These are phyloP conservation scores for Calliphora vomitoria DNA, from an alignment of 2,888 invertebrate genomes.

Conservation along the genomic window DNA sequence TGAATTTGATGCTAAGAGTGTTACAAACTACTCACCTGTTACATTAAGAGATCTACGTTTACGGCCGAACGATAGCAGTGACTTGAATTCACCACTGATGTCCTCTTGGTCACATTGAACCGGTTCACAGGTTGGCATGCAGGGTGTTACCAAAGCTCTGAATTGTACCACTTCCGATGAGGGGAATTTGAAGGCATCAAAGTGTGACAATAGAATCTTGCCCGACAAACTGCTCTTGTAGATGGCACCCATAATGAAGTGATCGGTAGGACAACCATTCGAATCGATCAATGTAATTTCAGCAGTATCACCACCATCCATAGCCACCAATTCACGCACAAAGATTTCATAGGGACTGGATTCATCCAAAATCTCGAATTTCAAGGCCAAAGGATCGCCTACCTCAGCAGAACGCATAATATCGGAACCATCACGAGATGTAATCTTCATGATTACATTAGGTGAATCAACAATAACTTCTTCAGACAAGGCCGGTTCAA, in stretches of 20 bases:
- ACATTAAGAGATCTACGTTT: conserved; percentile 87
- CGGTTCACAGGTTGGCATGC: conserved; percentile 96
- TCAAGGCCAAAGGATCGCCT: conserved; percentile 95
- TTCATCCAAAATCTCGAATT: conserved; percentile 96
- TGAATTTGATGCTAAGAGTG: conserved; percentile 30
- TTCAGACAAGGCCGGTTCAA: conserved; percentile 92
- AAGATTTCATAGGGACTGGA: conserved; percentile 98
- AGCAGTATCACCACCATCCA: conserved; percentile 96
- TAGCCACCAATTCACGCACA: conserved; percentile 95
- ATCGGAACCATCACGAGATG: conserved; percentile 92
- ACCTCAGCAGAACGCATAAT: conserved; percentile 95
- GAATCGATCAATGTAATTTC: conserved; percentile 97
- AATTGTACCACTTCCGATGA: conserved; percentile 97
- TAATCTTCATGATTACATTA: conserved; percentile 97
- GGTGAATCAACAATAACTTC: conserved; percentile 97
- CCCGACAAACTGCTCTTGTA: conserved; percentile 92
- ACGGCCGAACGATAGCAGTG: conserved; percentile 93
- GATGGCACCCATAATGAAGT: conserved; percentile 96
- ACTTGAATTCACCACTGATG: conserved; percentile 92
- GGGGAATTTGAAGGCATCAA: conserved; percentile 98
- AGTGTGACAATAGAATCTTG: conserved; percentile 94
- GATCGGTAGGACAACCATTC: conserved; percentile 96
- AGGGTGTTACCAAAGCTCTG: conserved; percentile 97
- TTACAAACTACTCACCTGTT: conserved; percentile 79
- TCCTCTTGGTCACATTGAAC: conserved; percentile 95